Evolutionary conservation across 2,888 invertebrate genomes (phyloP).

Genomic region (Mongoloraphidia duomilia): DNA sequence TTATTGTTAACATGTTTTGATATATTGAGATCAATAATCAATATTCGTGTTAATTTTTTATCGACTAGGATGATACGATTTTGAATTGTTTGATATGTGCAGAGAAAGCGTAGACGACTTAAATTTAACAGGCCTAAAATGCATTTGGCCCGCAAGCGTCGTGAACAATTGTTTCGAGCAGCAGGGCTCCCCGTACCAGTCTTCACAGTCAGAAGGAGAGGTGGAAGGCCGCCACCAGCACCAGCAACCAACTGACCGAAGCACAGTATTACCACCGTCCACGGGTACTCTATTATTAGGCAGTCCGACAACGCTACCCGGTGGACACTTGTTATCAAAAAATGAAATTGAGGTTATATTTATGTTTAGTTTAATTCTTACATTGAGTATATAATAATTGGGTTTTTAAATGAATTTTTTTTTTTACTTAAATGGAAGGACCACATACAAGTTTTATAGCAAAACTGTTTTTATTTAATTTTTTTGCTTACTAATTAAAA

Average conservation of each 20-base stretch:
- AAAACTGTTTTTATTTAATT: no score
- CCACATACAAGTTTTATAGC: no score
- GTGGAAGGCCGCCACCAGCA: slow-evolving; percentile 36
- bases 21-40: not conserved
- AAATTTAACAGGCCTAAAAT: slow-evolving; percentile 79
- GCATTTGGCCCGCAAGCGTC: slow-evolving; percentile 56
- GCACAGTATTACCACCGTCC: slow-evolving; percentile 12
- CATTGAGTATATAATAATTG: not conserved
- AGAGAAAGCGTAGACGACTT: slow-evolving; percentile 63
- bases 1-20: no score
- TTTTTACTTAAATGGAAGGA: no score
- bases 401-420: no score
- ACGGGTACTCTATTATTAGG: no score
- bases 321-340: slow-evolving; percentile 44
- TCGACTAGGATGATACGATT: slow-evolving; percentile 1
- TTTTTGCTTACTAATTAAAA: no score
- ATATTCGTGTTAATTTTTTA: slow-evolving; percentile 1
- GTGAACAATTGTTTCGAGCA: slow-evolving; percentile 11
- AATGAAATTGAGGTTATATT: slow-evolving; percentile 48
- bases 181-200: not conserved
- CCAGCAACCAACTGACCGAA: slow-evolving; percentile 28
- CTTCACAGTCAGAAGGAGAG: slow-evolving; percentile 29
- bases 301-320: slow-evolving; percentile 20
- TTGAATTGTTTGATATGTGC: slow-evolving; percentile 16
- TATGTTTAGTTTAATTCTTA: not conserved